Evolutionary conservation across 2,797 vertebrate genomes (phyloP), one percentile per base, ranked within the genome.

Genomic region (Peromyscus eremicus): DNA sequence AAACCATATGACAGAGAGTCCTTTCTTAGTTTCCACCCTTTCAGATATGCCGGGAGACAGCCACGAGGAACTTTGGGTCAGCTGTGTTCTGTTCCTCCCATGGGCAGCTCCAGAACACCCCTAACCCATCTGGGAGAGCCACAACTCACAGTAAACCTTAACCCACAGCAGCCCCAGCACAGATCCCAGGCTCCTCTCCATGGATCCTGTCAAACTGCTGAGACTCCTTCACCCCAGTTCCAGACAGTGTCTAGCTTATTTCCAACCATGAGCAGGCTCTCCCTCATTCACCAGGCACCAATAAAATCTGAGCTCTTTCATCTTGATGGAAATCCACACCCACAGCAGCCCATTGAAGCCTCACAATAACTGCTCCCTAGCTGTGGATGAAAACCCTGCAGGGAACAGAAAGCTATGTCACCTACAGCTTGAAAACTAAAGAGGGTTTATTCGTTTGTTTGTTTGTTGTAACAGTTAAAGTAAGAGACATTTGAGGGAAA

Each of bases 101-200:
- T 3, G 2, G 12, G n/a, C n/a, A 19, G 1, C 6, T 11, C 5
- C 34, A 27, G 21, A 37, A 40, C 34, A 29, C 4, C 71, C 73
- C 34, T 37, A 40, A 17, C 9, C 34, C 2, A 6, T 16, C 19
- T 32, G 25, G 29, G 43, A 68, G 0, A 1, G 11, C 17, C 82
- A 27, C 10, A 16, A 97, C 97, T 97, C 93, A 98, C 97, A 96
- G 90, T 37, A 95, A 87, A 84, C 4, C 17, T 81, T 94, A 40
- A 80, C 9, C 71, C 81, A 97, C 60, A 97, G 73, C 62, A 97
- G 46, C 34, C 90, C 84, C 87, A 96, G 75, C 3, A 70, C 23
- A 84, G 73, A 25, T 84, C 62, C 94, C 40, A 62, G 52, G 60
- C 40, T 82, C 27, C 32, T 75, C 46, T 40, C 66, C 76, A 89